Conservation (phyloP, 2,888 invertebrate species). For the Selenia dentaria region DNA sequence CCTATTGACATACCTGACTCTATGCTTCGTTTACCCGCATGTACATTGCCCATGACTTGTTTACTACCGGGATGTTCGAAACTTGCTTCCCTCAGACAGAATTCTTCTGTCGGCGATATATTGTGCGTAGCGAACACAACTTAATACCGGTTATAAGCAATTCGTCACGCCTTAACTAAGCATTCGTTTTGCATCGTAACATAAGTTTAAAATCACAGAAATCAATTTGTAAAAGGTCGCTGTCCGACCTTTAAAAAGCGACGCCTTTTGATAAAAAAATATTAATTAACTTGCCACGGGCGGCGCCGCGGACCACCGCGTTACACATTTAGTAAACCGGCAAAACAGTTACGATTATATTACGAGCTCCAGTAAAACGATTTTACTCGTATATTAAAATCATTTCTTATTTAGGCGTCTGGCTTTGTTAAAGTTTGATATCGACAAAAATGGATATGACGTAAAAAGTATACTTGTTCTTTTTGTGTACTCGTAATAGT, state of each 20-base stretch:
- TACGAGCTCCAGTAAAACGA: slow-evolving; percentile 20
- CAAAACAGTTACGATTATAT: slow-evolving; percentile 33
- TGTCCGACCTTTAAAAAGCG: slow-evolving; percentile 49
- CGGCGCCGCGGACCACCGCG: slow-evolving; percentile 27
- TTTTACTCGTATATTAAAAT: slow-evolving; percentile 31
- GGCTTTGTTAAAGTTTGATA: slow-evolving; percentile 27
- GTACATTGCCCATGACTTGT: no score
- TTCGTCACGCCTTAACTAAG: slow-evolving; percentile 71
- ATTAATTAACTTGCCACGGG: slow-evolving; percentile 24
- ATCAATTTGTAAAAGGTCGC: slow-evolving; percentile 63
- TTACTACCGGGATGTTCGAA: no score
- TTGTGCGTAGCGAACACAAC: slow-evolving; percentile 63
- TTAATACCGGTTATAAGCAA: slow-evolving; percentile 74
- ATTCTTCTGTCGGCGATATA: slow-evolving; percentile 49
- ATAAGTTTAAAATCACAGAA: slow-evolving; percentile 45
- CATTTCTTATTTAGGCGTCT: slow-evolving; percentile 33
- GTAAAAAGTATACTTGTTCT: background rate
- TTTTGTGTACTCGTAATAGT: no score
- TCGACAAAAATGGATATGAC: slow-evolving; percentile 11
- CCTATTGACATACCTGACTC: no score
- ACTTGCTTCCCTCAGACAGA: background rate
- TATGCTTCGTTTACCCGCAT: no score
- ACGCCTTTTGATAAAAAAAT: slow-evolving; percentile 38
- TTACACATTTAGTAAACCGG: slow-evolving; percentile 36
- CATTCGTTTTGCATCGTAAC: slow-evolving; percentile 64